Percentiles rank a stretch among this genome's conserved stretches.
Conservation (phyloP, 2,888 invertebrate species). For the Unio pictorum region DNA sequence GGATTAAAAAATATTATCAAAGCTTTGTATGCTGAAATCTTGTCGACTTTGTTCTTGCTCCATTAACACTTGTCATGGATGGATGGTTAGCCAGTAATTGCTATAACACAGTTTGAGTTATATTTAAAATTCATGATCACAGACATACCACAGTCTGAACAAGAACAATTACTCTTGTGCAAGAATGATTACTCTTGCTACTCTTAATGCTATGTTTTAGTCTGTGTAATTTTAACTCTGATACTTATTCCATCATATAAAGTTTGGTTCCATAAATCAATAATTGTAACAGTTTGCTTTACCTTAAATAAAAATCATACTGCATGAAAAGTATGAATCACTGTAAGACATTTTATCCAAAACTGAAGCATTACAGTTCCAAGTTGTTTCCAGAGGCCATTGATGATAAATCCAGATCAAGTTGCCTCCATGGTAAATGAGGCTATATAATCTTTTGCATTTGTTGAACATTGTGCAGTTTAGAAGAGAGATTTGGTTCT, state of each 20-base stretch:
- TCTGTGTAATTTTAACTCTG: not conserved
- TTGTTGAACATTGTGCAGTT: not conserved
- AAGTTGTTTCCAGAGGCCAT: not conserved
- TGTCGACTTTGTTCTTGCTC: not conserved
- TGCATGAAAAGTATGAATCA: not conserved
- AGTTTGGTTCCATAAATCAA: not conserved
- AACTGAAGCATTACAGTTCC: not conserved
- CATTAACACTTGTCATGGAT: not conserved
- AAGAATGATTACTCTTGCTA: not conserved
- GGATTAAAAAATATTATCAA: not conserved
- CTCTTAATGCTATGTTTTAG: not conserved
- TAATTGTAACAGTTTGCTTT: not conserved
- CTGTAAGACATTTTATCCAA: not conserved
- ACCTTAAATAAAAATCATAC: not conserved
- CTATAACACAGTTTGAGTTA: not conserved
- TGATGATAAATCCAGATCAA: not conserved
- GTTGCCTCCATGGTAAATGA: not conserved
- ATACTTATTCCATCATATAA: not conserved
- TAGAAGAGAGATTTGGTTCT: not conserved
- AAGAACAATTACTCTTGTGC: not conserved
- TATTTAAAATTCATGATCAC: not conserved
- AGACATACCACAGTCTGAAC: not conserved
- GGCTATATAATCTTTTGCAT: constrained; percentile 1
- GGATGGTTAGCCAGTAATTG: not conserved
- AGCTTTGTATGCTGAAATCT: not conserved